Base-by-base conservation (phyloP, 2,888 invertebrate genomes). In the Anarsia innoxiella region DNA sequence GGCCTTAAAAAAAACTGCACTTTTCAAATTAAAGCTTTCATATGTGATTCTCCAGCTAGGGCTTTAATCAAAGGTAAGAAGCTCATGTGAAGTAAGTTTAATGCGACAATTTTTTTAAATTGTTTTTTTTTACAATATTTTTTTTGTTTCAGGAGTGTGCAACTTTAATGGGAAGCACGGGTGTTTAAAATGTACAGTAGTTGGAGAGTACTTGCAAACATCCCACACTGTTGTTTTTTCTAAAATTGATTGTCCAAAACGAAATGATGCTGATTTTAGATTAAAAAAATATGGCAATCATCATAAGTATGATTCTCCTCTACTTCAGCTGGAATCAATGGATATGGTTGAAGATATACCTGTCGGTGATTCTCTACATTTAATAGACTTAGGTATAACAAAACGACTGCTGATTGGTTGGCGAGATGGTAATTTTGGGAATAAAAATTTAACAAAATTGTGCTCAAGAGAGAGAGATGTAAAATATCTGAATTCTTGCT, bases 321-420 rank as follows among this genome's bases (percentile, higher is more conserved):
- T 25, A 8, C 23, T 16, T 28, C 28, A 29, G 13, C 23, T 28
- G 26, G 15, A n/a, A 16, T 35, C 36, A 6, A 41, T 46, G n/a
- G 41, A 40, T 12, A 41, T 45, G 39, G 27, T 45, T 1, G 23
- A 42, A 39, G 38, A 44, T 31, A 30, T 44, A 23, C 41, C 41
- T 1, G 39, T 43, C 2, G 29, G 12, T 6, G 48, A 48, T 29
- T 48, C 44, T 2, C 25, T 47, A n/a, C 49, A 46, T 30, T 14
- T 49, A 0, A 36, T 47, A 19, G 44, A 47, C 32, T 12, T 49
- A 5, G 49, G 49, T 2, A 31, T 47, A 15, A 47, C 45, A 43
- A 49, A 49, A 23, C 28, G 49, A 12, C 26, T 46, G 14, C 31
- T 49, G 2, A 10, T 41, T 5, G 48, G 48, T 5, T 48, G 44